A percentile compares a stretch with the other conserved stretches of the same genome.
Conservation (phyloP, 2,888 invertebrate species). For the Galerucella nymphaeae region DNA sequence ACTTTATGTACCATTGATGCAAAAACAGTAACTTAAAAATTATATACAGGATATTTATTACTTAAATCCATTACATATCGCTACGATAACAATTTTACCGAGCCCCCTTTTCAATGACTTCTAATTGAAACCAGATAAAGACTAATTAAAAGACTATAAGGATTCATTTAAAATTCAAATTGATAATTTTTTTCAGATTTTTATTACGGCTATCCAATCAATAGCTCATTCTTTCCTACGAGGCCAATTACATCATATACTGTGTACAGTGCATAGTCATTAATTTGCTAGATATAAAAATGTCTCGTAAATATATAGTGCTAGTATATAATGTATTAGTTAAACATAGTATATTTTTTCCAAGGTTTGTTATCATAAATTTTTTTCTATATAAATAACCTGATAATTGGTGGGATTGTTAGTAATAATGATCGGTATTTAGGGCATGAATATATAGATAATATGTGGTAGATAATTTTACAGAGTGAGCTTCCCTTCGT, state of each 20-base stretch:
- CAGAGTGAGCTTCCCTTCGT: no score
- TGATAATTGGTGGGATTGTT: neutral
- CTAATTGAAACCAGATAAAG: neutral
- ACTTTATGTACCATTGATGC: no score
- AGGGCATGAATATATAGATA: neutral
- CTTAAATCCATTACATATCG: no score
- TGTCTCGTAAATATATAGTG: slow-evolving; percentile 11
- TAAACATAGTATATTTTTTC: neutral
- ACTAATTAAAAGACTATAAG: neutral
- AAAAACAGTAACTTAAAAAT: no score
- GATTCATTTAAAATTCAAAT: neutral
- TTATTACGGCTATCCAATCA: slow-evolving; percentile 7
- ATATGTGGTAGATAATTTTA: neutral
- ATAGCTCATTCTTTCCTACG: neutral
- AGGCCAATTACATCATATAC: slow-evolving; percentile 9
- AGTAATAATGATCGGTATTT: neutral
- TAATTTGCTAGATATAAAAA: slow-evolving; percentile 10
- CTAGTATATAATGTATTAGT: neutral
- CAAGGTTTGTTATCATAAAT: neutral
- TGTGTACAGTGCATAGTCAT: slow-evolving; percentile 3
- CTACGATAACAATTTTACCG: neutral
- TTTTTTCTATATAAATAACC: neutral
- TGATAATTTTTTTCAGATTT: neutral
- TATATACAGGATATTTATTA: no score
- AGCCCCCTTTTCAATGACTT: neutral